Conservation (phyloP, 2,888 invertebrate genomes). For the Epistrophe grossulariae region DNA sequence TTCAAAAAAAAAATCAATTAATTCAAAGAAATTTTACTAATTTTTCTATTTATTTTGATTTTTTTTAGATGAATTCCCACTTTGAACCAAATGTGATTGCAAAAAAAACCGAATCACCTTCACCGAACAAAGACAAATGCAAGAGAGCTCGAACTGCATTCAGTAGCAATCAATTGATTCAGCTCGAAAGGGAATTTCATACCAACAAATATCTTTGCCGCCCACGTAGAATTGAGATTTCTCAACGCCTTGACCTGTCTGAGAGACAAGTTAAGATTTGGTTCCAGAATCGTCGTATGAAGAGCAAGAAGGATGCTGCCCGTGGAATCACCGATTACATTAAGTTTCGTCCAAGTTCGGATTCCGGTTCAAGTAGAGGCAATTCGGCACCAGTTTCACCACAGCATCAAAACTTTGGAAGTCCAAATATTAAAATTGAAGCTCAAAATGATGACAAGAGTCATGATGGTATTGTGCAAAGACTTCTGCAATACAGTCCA, state of each 20-base stretch:
- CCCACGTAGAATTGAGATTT: conserved; percentile 96
- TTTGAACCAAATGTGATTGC: conserved; percentile 30
- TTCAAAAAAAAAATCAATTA: background rate
- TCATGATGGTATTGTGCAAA: conserved; percentile 78
- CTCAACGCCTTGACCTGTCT: conserved; percentile 94
- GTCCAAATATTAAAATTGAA: conserved; percentile 21
- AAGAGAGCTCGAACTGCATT: conserved; percentile 97
- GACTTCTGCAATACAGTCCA: conserved; percentile 77
- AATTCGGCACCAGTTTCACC: conserved; percentile 56
- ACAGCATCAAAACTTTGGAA: conserved; percentile 42
- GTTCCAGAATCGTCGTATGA: conserved; percentile 93
- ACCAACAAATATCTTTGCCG: conserved; percentile 97
- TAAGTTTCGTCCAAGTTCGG: conserved; percentile 36
- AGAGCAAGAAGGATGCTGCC: conserved; percentile 86
- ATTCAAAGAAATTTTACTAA: conserved; percentile 29
- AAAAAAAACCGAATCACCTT: conserved; percentile 21
- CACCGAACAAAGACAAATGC: conserved; percentile 64
- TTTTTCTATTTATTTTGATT: conserved; percentile 13
- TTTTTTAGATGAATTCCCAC: conserved; percentile 62
- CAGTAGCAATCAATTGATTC: conserved; percentile 97
- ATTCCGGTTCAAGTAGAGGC: conserved; percentile 47
- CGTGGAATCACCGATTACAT: conserved; percentile 57
- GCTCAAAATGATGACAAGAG: conserved; percentile 19
- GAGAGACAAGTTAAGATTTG: conserved; percentile 94
- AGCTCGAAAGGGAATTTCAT: conserved; percentile 97